These are phyloP conservation scores for Spea multiplicata DNA, from an alignment of 2,113 vertebrate species.

Conservation along the genomic window DNA sequence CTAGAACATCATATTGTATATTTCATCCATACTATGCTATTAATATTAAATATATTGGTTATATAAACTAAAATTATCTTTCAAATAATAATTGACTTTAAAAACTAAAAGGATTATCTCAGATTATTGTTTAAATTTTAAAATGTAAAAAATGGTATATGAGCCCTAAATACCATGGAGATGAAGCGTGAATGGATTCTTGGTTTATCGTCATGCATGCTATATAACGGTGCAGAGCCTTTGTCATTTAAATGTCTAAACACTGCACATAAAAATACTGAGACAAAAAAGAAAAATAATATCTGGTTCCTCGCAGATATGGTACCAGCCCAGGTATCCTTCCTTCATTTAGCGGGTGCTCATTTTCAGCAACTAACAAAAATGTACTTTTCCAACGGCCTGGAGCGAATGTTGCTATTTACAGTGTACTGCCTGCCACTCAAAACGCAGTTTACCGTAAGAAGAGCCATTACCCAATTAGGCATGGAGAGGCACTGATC, in stretches of 20 bases:
- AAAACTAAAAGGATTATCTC: no score
- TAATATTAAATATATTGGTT: no score
- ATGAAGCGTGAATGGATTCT: neutral
- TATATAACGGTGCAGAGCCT: no score
- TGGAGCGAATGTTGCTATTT: conserved; percentile 17
- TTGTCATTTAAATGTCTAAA: neutral
- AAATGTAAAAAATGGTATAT: no score
- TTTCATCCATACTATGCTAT: no score
- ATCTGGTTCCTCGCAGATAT: neutral
- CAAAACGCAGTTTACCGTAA: conserved; percentile 29
- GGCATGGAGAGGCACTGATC: conserved; percentile 21
- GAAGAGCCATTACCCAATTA: conserved; percentile 40
- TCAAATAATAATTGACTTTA: no score
- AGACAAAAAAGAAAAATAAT: neutral
- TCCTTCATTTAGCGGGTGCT: neutral
- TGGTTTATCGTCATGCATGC: neutral
- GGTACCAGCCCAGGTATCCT: neutral
- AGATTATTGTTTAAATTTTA: no score
- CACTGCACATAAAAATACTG: neutral
- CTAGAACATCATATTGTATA: no score
- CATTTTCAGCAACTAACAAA: conserved; percentile 8
- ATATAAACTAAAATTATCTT: no score
- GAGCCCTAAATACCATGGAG: neutral
- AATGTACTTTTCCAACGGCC: conserved; percentile 13
- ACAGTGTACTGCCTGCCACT: conserved; percentile 24